phyloP scores from a whole-genome alignment of 2,888 invertebrate genomes.

The Andrena praecox region DNA sequence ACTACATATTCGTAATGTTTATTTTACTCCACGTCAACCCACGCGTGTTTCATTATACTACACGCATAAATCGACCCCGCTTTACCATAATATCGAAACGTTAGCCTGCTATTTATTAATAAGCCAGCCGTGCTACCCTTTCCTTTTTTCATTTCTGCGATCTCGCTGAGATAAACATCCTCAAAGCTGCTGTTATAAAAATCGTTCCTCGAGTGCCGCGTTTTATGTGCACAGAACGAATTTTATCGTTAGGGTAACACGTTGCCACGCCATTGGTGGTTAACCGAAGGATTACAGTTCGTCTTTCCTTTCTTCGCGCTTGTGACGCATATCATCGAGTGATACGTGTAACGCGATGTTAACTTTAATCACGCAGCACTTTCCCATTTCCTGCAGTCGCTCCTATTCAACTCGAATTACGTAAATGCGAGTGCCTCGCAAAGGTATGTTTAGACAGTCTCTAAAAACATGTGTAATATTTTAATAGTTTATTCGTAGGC shows the following conservation, averaged over 20 bases:
- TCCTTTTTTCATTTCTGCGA: slow-evolving; percentile 6
- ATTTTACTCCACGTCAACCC: background rate
- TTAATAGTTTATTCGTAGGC: background rate
- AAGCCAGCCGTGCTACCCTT: background rate
- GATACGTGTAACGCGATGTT: background rate
- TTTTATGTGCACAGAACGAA: background rate
- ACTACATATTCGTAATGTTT: too few species aligned
- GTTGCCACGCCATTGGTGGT: too few species aligned
- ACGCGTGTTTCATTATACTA: background rate
- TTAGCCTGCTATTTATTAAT: slow-evolving; percentile 3
- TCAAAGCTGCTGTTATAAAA: background rate
- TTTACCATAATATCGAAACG: background rate
- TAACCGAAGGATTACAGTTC: too few species aligned
- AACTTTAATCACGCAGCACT: background rate
- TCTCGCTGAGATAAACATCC: background rate
- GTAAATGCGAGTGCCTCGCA: slow-evolving; percentile 1
- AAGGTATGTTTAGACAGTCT: slow-evolving; percentile 1
- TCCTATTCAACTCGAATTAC: background rate
- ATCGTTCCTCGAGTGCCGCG: background rate
- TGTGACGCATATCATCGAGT: background rate
- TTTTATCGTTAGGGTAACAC: too few species aligned
- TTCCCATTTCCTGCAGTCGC: background rate
- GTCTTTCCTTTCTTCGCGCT: background rate
- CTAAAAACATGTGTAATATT: background rate
- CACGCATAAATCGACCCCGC: background rate